Evolutionary conservation across 2,888 invertebrate species (phyloP).

Genomic region (Oscheius sp.): DNA sequence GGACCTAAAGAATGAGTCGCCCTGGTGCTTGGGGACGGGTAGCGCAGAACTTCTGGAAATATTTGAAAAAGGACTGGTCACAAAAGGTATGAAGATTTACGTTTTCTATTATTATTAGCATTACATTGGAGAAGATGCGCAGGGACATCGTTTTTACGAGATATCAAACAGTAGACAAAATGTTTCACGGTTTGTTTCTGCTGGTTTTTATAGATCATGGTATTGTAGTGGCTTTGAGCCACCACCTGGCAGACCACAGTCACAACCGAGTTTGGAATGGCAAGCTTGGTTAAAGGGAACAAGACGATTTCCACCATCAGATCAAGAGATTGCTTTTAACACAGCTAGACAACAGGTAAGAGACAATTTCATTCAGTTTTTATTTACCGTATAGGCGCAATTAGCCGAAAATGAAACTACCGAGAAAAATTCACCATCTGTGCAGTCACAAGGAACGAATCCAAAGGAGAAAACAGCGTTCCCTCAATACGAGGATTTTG

Average conservation of each 20-base stretch:
- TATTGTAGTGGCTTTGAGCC: conserved; percentile 68
- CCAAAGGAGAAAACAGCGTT: conserved; percentile 1
- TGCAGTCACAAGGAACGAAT: conserved; percentile 54
- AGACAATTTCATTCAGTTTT: not conserved
- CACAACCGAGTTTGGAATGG: conserved; percentile 68
- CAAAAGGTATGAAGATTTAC: conserved; percentile 37
- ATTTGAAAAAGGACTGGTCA: conserved; percentile 56
- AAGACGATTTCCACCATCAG: conserved; percentile 67
- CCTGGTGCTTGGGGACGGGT: conserved; percentile 60
- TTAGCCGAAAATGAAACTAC: conserved; percentile 61
- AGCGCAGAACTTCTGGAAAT: conserved; percentile 56
- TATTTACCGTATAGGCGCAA: conserved; percentile 57
- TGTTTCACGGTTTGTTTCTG: conserved; percentile 43
- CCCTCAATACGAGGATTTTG: conserved; percentile 32
- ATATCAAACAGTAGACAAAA: conserved; percentile 57
- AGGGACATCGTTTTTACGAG: conserved; percentile 69
- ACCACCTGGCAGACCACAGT: conserved; percentile 36
- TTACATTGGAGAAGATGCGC: conserved; percentile 65
- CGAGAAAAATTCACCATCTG: conserved; percentile 64
- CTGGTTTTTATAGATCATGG: not conserved
- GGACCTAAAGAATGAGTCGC: not conserved
- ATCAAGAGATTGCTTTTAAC: conserved; percentile 67
- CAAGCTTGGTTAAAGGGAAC: conserved; percentile 68
- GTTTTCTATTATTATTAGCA: conserved; percentile 34
- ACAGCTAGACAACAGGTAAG: conserved; percentile 47